Evolutionary conservation across 2,888 invertebrate species (phyloP).

Genomic region (Camptogramma bilineatum): DNA sequence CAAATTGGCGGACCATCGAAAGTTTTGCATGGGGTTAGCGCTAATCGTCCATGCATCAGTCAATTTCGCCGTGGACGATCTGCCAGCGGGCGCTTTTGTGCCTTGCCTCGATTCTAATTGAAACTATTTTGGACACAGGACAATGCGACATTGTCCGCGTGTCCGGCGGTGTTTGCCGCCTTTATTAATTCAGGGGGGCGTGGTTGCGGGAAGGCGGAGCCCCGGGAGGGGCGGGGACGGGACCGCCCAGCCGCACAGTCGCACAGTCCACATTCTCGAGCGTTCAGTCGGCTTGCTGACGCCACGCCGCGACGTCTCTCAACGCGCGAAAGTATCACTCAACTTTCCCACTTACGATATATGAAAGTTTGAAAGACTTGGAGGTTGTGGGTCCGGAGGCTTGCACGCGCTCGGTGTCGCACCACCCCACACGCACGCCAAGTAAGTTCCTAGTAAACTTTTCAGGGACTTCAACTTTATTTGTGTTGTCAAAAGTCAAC

Average conservation of each 20-base stretch:
- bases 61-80: conserved; percentile 78
- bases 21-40: conserved; percentile 55
- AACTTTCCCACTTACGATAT: conserved; percentile 64
- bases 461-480: conserved; percentile 17
- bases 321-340: conserved; percentile 57
- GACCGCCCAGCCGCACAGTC: conserved; percentile 63
- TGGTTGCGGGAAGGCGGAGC: conserved; percentile 68
- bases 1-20: conserved; percentile 27
- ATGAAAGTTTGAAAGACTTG: conserved; percentile 45
- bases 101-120: conserved; percentile 81
- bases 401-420: conserved; percentile 56
- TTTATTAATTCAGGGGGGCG: conserved; percentile 84
- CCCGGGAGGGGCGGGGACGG: conserved; percentile 59
- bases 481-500: not conserved
- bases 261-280: conserved; percentile 48
- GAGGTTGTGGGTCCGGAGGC: conserved; percentile 48
- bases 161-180: conserved; percentile 83
- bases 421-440: conserved; percentile 75
- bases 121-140: conserved; percentile 84
- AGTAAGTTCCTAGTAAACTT: conserved; percentile 62
- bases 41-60: conserved; percentile 73
- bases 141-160: conserved; percentile 84
- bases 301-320: conserved; percentile 76
- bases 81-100: conserved; percentile 76
- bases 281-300: conserved; percentile 75